Evolutionary conservation across 2,888 invertebrate genomes (phyloP), one percentile per base, ranked within the genome.

Genomic region (Diarsia rubi): DNA sequence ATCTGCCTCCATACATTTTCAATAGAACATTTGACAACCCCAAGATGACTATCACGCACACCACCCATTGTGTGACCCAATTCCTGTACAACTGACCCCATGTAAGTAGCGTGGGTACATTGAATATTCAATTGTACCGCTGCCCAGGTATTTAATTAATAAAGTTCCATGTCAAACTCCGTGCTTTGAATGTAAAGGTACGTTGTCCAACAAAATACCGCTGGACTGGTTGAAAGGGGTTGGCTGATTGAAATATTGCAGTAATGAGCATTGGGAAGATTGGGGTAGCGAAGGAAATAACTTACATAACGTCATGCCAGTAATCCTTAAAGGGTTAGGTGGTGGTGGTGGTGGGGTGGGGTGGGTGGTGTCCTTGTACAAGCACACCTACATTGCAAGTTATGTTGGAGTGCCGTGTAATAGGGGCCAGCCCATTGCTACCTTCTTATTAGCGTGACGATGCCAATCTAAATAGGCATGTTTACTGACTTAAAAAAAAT

Each of bases 91-190:
- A 69, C 75, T 60, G 66, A 66, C 65, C 66, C 63, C 37, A 47
- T 73, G 62, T 71, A 63, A 59, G 57, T 59, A 59, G 27, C 27
- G 27, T 4, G 31, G 72, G 57, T 62, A 69, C 57, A 69, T 70
- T 81, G 71, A 64, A 80, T 67, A 77, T 66, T 37, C 66, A 63
- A 60, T 21, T 60, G 42, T 69, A 64, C 63, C 3, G 60, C 3
- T n/a, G 47, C 45, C 31, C 45, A 64, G 75, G 86, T 81, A 77
- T 86, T 87, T 86, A 81, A 86, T 86, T 88, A 86, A 83, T 70
- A 78, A 83, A 81, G 77, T 85, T 83, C 79, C 83, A 19, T 54
- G 37, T 37, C 65, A 44, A 63, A 19, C n/a, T 67, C 47, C 79
- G 81, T 82, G 78, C 69, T 74, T 69, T 44, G 86, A 82, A 82